Conservation (phyloP, 2,113 vertebrate species). For the Petroica traversi region DNA sequence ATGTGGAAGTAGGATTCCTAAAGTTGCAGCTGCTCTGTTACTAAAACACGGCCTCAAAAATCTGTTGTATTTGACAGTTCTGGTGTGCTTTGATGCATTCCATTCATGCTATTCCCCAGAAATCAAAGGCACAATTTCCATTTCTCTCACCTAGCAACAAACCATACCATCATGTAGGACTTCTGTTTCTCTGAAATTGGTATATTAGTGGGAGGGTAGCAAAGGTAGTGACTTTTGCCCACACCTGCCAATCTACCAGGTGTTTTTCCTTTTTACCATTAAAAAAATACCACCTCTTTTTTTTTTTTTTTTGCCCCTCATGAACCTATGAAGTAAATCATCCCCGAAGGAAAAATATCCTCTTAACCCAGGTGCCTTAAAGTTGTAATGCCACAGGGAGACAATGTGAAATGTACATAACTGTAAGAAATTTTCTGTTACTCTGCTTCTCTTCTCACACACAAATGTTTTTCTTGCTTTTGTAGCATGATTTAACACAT, state of each 20-base stretch:
- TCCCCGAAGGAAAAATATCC: not conserved
- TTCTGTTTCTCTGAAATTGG: not conserved
- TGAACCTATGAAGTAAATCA: not conserved
- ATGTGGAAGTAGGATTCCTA: not conserved
- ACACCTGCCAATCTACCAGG: not conserved
- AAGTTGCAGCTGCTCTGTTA: not conserved
- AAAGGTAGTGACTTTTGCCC: not conserved
- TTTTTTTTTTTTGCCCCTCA: not conserved
- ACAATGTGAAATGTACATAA: not conserved
- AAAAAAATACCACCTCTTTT: fast-evolving
- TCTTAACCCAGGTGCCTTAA: not conserved
- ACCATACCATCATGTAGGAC: fast-evolving
- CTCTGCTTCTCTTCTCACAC: not conserved
- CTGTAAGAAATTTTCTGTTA: not conserved
- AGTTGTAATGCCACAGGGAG: fast-evolving
- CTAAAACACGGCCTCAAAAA: not conserved
- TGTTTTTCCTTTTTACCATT: not conserved
- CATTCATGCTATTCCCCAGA: not conserved
- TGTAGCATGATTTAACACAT: not conserved
- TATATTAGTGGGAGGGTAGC: not conserved
- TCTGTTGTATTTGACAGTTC: not conserved
- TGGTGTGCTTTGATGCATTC: not conserved
- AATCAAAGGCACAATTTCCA: not conserved
- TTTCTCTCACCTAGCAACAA: not conserved
- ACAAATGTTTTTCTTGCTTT: not conserved